These are phyloP conservation scores for Rhineura floridana DNA, from an alignment of 2,113 vertebrate genomes.

Conservation along the genomic window DNA sequence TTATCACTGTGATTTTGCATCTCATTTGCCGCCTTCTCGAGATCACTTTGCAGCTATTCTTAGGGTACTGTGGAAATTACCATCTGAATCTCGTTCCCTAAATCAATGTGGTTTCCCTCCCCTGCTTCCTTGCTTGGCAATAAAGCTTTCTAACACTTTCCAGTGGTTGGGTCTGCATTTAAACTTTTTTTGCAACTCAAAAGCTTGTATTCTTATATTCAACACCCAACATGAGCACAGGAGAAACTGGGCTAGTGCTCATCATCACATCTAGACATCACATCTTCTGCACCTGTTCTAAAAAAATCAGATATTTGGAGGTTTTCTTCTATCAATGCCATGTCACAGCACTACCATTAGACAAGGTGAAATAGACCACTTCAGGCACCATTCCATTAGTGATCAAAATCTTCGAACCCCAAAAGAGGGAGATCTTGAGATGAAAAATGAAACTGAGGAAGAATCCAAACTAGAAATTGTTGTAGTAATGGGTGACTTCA, in stretches of 20 bases:
- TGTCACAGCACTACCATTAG: background rate
- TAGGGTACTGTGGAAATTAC: constrained; percentile 64
- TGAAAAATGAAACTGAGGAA: too few relatives aligned
- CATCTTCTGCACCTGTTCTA: background rate
- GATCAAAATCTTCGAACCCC: background rate
- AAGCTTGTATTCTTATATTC: background rate
- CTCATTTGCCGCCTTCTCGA: constrained; percentile 69
- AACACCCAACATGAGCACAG: background rate
- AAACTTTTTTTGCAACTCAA: constrained; percentile 67
- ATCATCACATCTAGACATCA: background rate
- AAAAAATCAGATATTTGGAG: background rate
- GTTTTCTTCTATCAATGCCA: background rate
- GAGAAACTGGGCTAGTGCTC: background rate
- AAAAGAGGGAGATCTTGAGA: too few relatives aligned
- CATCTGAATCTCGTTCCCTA: constrained; percentile 58
- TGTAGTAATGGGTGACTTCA: too few relatives aligned
- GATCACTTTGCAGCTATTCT: constrained; percentile 66
- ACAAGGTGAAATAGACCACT: background rate
- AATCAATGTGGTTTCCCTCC: constrained; percentile 61
- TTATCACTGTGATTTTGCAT: constrained; percentile 67
- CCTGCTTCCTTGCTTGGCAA: constrained; percentile 32
- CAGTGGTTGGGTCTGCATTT: constrained; percentile 57
- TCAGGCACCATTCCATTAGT: background rate
- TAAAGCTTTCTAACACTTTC: constrained; percentile 59
- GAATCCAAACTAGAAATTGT: too few relatives aligned